These are phyloP conservation scores for Pholis gunnellus DNA, from an alignment of 2,113 vertebrate genomes.

Conservation along the genomic window DNA sequence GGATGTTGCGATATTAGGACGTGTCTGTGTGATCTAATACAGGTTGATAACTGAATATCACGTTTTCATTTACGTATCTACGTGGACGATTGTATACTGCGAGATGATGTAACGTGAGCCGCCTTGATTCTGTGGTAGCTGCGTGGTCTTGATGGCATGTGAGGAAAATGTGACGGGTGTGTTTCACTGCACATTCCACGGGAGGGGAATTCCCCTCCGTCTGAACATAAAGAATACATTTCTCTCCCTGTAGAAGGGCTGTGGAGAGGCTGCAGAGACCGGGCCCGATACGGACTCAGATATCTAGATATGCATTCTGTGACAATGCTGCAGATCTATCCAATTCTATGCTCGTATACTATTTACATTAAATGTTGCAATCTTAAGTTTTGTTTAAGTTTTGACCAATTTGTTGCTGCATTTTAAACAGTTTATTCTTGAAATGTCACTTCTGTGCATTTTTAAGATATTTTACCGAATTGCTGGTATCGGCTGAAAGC, in stretches of 20 bases:
- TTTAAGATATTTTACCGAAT: background rate
- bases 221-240: slow-evolving; percentile 42
- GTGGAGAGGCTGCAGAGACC: background rate
- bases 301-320: too few relatives aligned
- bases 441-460: too few relatives aligned
- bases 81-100: too few relatives aligned
- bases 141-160: background rate
- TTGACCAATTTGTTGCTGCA: too few relatives aligned
- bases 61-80: background rate
- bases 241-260: slow-evolving; percentile 13
- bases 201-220: slow-evolving; percentile 25
- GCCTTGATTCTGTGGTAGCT: background rate
- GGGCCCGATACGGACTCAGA: too few relatives aligned
- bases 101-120: background rate
- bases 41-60: background rate
- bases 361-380: too few relatives aligned
- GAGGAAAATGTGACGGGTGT: background rate
- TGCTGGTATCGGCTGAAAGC: background rate
- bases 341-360: too few relatives aligned
- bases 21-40: background rate
- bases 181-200: slow-evolving; percentile 11
- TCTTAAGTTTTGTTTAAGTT: too few relatives aligned
- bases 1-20: background rate
- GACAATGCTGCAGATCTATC: background rate
- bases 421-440: too few relatives aligned